phyloP scores from a whole-genome alignment of 2,888 invertebrate genomes.

The Callinectes sapidus region DNA sequence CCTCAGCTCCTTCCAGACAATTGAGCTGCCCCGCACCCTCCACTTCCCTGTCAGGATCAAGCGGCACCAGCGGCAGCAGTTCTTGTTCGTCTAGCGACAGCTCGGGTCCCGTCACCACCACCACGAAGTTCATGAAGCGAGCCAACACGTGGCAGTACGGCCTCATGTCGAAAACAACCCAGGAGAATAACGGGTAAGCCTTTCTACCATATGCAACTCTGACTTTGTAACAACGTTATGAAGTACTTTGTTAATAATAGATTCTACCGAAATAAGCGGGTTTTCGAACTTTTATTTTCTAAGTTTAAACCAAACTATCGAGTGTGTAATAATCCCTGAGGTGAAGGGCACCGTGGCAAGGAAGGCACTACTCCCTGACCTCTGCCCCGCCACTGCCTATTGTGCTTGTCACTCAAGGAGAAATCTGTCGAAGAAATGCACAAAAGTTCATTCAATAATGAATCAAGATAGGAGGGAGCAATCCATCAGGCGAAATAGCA shows the following conservation, averaged over 20 bases:
- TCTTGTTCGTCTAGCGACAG: constrained; percentile 73
- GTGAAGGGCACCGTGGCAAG: background rate
- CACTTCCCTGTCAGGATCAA: constrained; percentile 55
- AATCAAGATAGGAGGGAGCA: background rate
- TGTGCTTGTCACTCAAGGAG: background rate
- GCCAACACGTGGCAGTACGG: constrained; percentile 65
- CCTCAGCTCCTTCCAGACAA: background rate
- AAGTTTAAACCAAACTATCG: background rate
- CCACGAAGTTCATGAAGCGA: constrained; percentile 74
- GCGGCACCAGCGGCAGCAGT: constrained; percentile 64
- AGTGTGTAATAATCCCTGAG: background rate
- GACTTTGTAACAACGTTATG: background rate
- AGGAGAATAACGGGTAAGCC: constrained; percentile 57
- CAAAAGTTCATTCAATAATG: background rate
- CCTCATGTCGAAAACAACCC: constrained; percentile 55
- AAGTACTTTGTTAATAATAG: background rate
- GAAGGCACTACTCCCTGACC: background rate
- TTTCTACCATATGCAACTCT: background rate
- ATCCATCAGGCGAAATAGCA: background rate
- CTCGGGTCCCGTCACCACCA: constrained; percentile 75
- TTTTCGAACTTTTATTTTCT: background rate
- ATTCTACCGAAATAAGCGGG: background rate
- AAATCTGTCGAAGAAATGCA: background rate
- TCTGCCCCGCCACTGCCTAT: background rate
- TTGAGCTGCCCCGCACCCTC: constrained; percentile 32